A percentile compares a stretch with the other conserved stretches of the same genome.
phyloP scores from a whole-genome alignment of 2,888 invertebrate species.

The Aelia acuminata region DNA sequence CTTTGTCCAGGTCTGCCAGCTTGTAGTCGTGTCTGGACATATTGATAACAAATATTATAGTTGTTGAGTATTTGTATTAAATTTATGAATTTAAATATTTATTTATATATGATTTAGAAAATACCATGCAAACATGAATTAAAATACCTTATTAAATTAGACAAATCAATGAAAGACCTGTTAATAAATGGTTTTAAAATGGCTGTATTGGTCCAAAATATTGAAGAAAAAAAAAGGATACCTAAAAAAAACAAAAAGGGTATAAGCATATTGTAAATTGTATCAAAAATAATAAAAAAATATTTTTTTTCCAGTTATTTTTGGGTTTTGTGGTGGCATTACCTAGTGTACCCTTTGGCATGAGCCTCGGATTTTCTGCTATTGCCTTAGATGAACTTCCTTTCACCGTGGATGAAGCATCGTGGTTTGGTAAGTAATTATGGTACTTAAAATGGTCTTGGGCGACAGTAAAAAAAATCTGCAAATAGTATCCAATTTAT shows the following conservation, averaged over 20 bases:
- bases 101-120: no score
- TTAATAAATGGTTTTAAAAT: not conserved
- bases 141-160: no score
- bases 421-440: conserved; percentile 73
- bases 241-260: not conserved
- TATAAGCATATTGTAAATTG: not conserved
- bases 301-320: conserved; percentile 69
- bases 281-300: not conserved
- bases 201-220: not conserved
- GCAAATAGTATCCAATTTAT: no score
- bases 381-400: conserved; percentile 71
- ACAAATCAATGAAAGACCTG: no score
- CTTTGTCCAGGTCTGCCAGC: no score
- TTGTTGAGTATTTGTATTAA: no score
- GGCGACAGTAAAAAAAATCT: no score
- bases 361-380: conserved; percentile 75
- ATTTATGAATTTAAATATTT: no score
- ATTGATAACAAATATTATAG: no score
- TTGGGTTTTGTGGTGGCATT: conserved; percentile 72
- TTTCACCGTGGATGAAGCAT: conserved; percentile 70
- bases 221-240: not conserved
- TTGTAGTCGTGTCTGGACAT: no score
- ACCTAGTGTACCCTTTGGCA: conserved; percentile 73
- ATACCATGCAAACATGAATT: no score
- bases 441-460: no score